Percentiles rank a stretch among this genome's conserved stretches.
Conservation (phyloP, 2,888 invertebrate species). For the Exephanes ischioxanthus region DNA sequence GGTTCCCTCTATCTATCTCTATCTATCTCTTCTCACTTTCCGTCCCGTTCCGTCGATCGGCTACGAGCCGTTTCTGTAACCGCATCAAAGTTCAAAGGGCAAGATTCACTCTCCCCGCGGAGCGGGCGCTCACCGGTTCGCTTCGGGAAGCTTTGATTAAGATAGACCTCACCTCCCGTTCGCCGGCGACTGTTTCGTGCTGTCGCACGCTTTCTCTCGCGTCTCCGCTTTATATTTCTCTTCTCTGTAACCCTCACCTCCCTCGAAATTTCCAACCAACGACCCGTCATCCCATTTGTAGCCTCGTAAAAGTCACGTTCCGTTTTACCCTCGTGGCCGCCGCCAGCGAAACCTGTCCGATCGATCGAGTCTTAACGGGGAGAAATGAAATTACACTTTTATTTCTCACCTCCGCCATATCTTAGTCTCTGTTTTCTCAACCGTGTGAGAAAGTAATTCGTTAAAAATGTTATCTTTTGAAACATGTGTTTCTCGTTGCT, state of each 20-base stretch:
- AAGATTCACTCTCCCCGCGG: constrained; percentile 52
- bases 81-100: constrained; percentile 71
- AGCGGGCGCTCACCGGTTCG: constrained; percentile 23
- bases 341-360: constrained; percentile 30
- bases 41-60: constrained; percentile 30
- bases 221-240: constrained; percentile 13
- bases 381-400: constrained; percentile 10
- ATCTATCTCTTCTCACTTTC: constrained; percentile 56
- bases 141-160: constrained; percentile 65
- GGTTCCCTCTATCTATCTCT: constrained; percentile 33
- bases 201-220: constrained; percentile 12
- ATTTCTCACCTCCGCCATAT: neutral
- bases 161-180: constrained; percentile 56
- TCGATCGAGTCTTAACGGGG: constrained; percentile 28
- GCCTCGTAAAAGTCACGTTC: constrained; percentile 52
- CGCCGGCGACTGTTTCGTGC: constrained; percentile 22
- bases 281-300: constrained; percentile 39
- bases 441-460: neutral
- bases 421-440: constrained; percentile 13
- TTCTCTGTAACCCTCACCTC: neutral
- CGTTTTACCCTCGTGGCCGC: constrained; percentile 46
- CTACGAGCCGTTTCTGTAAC: constrained; percentile 59
- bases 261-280: constrained; percentile 32
- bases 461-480: too few species aligned
- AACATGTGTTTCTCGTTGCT: too few species aligned